Base-by-base conservation (phyloP, 2,888 invertebrate species). In the Lumbricus terrestris region DNA sequence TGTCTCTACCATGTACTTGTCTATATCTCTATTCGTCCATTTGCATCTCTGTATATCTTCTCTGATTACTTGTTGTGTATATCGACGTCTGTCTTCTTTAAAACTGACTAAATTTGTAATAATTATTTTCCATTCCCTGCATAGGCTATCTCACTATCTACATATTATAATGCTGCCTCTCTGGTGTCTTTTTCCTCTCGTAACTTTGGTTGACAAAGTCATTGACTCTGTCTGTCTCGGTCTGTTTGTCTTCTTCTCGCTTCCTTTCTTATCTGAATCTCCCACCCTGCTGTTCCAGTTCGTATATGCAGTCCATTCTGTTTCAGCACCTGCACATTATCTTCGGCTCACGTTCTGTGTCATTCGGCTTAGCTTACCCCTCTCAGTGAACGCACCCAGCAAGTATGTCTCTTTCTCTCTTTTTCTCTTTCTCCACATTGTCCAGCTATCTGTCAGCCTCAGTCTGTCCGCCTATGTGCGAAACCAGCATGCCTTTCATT, bases 381-480 rank as follows among this genome's bases (percentile, higher is more conserved):
- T 69, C 69, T 69, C 69, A n/a, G 29, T 8, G 11, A 29, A n/a
- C 13, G 69, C 69, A n/a, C 4, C 69, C 69, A 69, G 13, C 69
- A 29, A 69, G 29, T n/a, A 6, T 29, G 69, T 69, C 69, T 11
- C 29, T 0, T 11, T 0, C 29, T 69, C 69, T n/a, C n/a, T n/a
- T n/a, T n/a, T n/a, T n/a, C n/a, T n/a, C n/a, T 69, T 69, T n/a
- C 69, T 69, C 69, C 69, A 69, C n/a, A n/a, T 69, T 69, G 69
- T 69, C 69, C 4, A 8, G 5, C 69, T 69, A 8, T 8, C 54
- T 54, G 54, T 15, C 40, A n/a, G n/a, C n/a, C n/a, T n/a, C n/a
- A n/a, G n/a, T n/a, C n/a, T n/a, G n/a, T n/a, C n/a, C n/a, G 47
- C 23, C 1, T 40, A 13, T 40, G 23, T 47, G 23, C 23, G 47